Base-by-base conservation (phyloP, 37 sponge, comb jelly and placozoan species). In the Spongilla lacustris region DNA sequence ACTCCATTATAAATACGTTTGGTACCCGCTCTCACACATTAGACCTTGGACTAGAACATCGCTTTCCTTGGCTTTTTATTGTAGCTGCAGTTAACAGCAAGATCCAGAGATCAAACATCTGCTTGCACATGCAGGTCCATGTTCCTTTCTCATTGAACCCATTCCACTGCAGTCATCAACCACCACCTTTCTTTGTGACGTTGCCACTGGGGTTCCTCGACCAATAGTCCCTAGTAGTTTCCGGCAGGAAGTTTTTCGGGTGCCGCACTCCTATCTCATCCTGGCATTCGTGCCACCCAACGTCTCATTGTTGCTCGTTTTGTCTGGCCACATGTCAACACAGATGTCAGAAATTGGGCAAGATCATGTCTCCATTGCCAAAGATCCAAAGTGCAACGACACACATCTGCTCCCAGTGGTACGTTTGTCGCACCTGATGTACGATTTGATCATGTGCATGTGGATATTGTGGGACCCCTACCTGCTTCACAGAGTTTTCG, bases 401-500 rank as follows among this genome's bases (percentile, higher is more conserved):
- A 90, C 70, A 90, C 86, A 13, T 31, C 80, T 9, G 69, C 88
- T 1, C 92, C 88, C 4, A 17, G 14, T 58, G 58, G 58, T 1
- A 58, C 58, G 21, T 58, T 58, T 58, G 21, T 17, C 11, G 14
- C 80, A 10, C 92, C 88, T 31, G 81, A 87, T 75, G 76, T 48
- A 27, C 71, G 88, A 9, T 87, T 92, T 68, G 88, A 84, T 69
- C 75, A 83, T 25, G 50, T 92, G 26, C 88, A 92, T 48, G 36
- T 91, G 24, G 83, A 91, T 38, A 66, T 92, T 46, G 89, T 92
- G 30, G 92, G 92, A 24, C 89, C 89, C 11, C 89, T 92, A 9
- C 89, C 85, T 0, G 77, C 19, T 19, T 78, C 88, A 24, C 79
- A 50, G 69, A 85, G 92, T 48, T 81, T 24, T 75, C 68, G 71